These are phyloP conservation scores for Xiphias gladius DNA, from an alignment of 2,113 vertebrate genomes.

Conservation along the genomic window DNA sequence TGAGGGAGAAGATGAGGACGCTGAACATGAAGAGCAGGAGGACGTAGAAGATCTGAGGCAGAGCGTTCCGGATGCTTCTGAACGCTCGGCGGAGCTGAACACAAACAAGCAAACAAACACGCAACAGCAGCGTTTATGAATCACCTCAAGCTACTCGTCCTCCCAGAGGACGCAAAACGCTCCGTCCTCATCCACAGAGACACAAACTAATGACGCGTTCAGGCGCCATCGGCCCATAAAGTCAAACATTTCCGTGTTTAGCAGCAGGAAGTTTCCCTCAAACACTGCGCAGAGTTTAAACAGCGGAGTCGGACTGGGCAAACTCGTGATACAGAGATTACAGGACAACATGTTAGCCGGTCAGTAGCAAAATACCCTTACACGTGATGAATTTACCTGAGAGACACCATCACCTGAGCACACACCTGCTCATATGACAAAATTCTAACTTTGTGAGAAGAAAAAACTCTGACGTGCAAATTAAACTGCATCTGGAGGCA, in stretches of 20 bases:
- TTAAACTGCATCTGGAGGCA: too few relatives aligned
- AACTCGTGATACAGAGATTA: neutral
- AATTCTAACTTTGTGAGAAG: too few relatives aligned
- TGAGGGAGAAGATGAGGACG: slow-evolving; percentile 93
- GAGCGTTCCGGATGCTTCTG: slow-evolving; percentile 91
- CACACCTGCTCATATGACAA: neutral
- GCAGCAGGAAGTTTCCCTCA: slow-evolving; percentile 21
- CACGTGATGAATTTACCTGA: neutral
- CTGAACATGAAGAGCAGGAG: slow-evolving; percentile 96
- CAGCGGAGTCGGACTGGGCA: neutral
- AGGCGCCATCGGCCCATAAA: slow-evolving; percentile 13
- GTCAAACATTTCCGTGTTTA: slow-evolving; percentile 21
- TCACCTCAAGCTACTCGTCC: neutral
- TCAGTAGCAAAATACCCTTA: neutral
- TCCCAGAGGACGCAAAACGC: neutral
- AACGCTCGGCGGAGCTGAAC: slow-evolving; percentile 91
- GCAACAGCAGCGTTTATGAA: neutral
- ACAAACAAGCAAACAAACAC: slow-evolving; percentile 42
- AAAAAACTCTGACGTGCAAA: too few relatives aligned
- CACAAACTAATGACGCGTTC: slow-evolving; percentile 24
- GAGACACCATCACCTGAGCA: neutral
- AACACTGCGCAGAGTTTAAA: slow-evolving; percentile 9
- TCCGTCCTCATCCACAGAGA: neutral
- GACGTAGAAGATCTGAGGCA: slow-evolving; percentile 92
- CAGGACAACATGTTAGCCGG: neutral